phyloP scores from a whole-genome alignment of 2,113 vertebrate species.

The Gobiocypris rarus region DNA sequence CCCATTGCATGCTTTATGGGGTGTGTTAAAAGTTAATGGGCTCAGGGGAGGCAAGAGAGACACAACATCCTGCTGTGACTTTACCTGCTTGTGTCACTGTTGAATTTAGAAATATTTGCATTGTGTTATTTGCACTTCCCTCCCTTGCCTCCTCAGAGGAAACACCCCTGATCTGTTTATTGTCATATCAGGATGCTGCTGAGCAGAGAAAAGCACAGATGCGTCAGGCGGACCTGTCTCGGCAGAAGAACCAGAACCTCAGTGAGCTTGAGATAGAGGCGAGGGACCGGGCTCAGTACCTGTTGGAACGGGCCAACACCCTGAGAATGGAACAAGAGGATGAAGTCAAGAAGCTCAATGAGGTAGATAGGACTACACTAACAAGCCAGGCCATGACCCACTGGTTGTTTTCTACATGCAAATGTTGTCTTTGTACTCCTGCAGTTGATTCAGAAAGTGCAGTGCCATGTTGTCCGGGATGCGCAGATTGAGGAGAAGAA shows the following conservation, averaged over 20 bases:
- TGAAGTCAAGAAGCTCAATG: conserved; percentile 82
- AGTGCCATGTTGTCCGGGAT: conserved; percentile 87
- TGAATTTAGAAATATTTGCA: too few relatives aligned
- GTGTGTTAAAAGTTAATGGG: too few relatives aligned
- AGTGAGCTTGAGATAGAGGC: conserved; percentile 82
- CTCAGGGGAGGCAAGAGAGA: too few relatives aligned
- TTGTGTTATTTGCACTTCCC: too few relatives aligned
- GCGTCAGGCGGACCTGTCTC: conserved; percentile 71
- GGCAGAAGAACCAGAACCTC: conserved; percentile 70
- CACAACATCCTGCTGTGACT: too few relatives aligned
- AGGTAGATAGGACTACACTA: conserved; percentile 67
- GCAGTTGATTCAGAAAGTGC: conserved; percentile 83
- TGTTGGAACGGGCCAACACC: conserved; percentile 74
- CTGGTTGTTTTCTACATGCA: neutral
- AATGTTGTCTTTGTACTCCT: conserved; percentile 6
- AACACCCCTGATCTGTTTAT: neutral
- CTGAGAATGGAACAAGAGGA: conserved; percentile 87
- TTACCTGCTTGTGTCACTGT: too few relatives aligned
- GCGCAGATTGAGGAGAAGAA: conserved; percentile 85
- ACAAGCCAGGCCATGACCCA: neutral
- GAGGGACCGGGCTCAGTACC: conserved; percentile 70
- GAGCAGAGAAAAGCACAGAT: conserved; percentile 75
- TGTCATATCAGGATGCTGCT: conserved; percentile 67
- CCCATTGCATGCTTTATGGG: too few relatives aligned
- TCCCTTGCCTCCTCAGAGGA: too few relatives aligned